Evolutionary conservation across 1,140 invertebrate genomes (phyloP), one percentile per base, ranked within the genome.

Genomic region (Ectropis grisescens): DNA sequence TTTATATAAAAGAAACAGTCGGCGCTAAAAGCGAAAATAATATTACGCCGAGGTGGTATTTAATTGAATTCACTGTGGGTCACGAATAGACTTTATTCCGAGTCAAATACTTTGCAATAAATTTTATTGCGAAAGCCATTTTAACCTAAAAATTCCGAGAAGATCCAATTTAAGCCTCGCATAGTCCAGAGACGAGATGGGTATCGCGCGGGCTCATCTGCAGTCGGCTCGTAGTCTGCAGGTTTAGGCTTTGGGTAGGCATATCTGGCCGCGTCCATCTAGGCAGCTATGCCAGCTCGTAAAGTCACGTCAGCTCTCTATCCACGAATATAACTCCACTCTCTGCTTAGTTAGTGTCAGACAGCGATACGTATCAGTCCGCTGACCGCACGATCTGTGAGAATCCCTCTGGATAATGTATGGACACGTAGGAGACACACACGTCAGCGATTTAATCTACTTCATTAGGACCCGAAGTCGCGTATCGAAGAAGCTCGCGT

Each of bases 121-220:
- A 70, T 66, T 70, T 66, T 66, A 74, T 68, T 58, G 53, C 56
- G 54, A 57, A 43, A 48, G 42, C 48, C 57, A 52, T 64, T 68
- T 59, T 61, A 53, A 66, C 49, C 56, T 66, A 66, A 74, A 71
- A 69, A 76, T 71, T 76, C 65, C 47, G 42, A 61, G 68, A 62
- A 68, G 61, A 74, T 68, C 59, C 67, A 65, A 71, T 74, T 71
- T 70, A 74, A 72, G 55, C 51, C 46, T 53, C 55, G 62, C 50
- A 71, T 69, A 68, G 71, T 75, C 49, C 47, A 41, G 47, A 47
- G 54, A 47, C 48, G 51, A 68, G 69, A 70, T 70, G 50, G 60
- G 48, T 67, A 66, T 72, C 62, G 53, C 43, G 39, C 35, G 14
- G 29, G 27, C 38, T 33, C 43, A 31, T 42, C 40, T 38, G 36